Conservation (phyloP, 2,113 vertebrate genomes). For the Bothrops jararaca region DNA sequence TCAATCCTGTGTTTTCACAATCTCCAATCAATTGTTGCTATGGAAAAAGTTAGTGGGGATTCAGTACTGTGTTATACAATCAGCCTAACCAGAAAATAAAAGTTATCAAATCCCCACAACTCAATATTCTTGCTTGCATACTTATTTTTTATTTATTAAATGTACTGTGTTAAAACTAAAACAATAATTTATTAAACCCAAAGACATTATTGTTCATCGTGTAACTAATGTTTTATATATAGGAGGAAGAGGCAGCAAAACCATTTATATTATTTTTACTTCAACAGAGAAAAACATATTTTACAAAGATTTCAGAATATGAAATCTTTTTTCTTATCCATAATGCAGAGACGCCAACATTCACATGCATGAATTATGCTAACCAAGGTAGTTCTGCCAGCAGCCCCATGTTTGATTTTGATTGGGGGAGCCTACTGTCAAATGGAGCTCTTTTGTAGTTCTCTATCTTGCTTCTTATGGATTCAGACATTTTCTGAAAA, state of each 20-base stretch:
- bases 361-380: conserved; percentile 6
- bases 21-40: background rate
- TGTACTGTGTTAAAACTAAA: background rate
- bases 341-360: background rate
- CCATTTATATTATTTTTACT: background rate
- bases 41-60: background rate
- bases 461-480: conserved; percentile 77
- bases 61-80: background rate
- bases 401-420: conserved; percentile 89
- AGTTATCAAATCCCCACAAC: background rate
- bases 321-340: background rate
- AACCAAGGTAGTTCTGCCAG: conserved; percentile 84
- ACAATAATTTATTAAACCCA: background rate
- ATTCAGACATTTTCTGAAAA: conserved; percentile 76
- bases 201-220: background rate
- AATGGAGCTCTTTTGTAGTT: conserved; percentile 87
- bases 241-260: background rate
- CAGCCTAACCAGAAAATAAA: background rate
- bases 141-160: background rate
- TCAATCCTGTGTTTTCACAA: background rate
- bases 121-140: background rate
- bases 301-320: background rate
- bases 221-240: background rate
- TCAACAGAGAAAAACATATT: background rate
- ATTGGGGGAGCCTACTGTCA: conserved; percentile 86